phyloP scores from a whole-genome alignment of 1,140 invertebrate species.

The Drosophila ironensis region DNA sequence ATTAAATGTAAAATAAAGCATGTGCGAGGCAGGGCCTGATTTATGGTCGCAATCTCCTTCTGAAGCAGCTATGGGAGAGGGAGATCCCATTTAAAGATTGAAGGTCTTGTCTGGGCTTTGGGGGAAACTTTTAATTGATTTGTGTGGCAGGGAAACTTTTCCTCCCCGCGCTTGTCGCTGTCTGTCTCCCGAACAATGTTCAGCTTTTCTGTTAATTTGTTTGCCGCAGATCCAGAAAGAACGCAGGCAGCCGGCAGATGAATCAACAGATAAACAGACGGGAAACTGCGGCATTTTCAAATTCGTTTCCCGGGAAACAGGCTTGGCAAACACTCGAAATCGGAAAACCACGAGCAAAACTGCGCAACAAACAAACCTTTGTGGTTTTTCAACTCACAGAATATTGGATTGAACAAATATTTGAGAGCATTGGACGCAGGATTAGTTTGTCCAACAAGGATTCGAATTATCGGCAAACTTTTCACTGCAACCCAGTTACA shows the following conservation, averaged over 20 bases:
- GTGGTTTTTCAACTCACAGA: slow-evolving; percentile 15
- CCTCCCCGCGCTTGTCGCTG: too few species aligned
- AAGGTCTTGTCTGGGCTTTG: slow-evolving; percentile 10
- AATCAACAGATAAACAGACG: slow-evolving; percentile 35
- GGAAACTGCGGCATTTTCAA: slow-evolving; percentile 21
- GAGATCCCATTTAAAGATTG: slow-evolving; percentile 30
- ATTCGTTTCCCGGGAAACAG: slow-evolving; percentile 20
- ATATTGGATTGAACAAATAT: slow-evolving; percentile 37
- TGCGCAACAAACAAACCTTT: slow-evolving; percentile 33
- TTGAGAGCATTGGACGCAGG: not conserved
- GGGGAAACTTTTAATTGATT: slow-evolving; percentile 57
- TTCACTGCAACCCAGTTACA: not conserved
- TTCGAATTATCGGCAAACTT: slow-evolving; percentile 44
- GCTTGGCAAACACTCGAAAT: slow-evolving; percentile 4
- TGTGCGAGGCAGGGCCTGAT: slow-evolving; percentile 1
- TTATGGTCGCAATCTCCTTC: not conserved
- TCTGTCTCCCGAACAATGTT: slow-evolving; percentile 14
- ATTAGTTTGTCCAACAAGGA: slow-evolving; percentile 24
- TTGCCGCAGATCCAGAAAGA: slow-evolving; percentile 8
- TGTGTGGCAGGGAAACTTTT: slow-evolving; percentile 44
- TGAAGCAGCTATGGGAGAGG: not conserved
- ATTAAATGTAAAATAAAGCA: not conserved
- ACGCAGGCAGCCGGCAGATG: not conserved
- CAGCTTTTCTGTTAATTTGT: slow-evolving; percentile 41
- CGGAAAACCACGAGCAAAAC: slow-evolving; percentile 24